These are phyloP conservation scores for Forbesichthys agassizii DNA, from an alignment of 2,113 vertebrate genomes.

Conservation along the genomic window DNA sequence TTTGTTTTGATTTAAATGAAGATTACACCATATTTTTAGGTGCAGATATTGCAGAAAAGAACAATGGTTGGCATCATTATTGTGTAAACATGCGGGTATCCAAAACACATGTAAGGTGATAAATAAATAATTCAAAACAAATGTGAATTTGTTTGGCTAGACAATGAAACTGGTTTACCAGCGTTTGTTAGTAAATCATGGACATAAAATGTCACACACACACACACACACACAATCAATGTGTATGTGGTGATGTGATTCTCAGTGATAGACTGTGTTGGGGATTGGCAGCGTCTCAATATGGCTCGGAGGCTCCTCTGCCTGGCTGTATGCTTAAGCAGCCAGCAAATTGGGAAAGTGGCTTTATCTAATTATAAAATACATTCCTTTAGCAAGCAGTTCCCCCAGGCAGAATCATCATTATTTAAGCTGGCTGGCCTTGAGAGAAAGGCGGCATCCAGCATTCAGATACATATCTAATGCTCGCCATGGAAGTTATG, in stretches of 20 bases:
- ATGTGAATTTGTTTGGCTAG: constrained; percentile 38
- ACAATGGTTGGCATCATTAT: constrained; percentile 20
- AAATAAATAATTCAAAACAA: constrained; percentile 32
- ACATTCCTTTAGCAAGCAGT: constrained; percentile 72
- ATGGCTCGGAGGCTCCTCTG: constrained; percentile 66
- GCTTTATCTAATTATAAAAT: constrained; percentile 80
- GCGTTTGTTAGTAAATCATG: constrained; percentile 36
- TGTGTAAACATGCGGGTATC: constrained; percentile 40
- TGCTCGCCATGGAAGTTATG: constrained; percentile 56
- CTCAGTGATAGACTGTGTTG: constrained; percentile 49
- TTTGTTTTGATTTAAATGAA: too few relatives aligned
- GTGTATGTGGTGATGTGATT: constrained; percentile 60
- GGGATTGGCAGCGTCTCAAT: constrained; percentile 68
- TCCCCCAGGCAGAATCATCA: constrained; percentile 73
- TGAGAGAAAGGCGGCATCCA: constrained; percentile 62
- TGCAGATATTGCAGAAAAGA: neutral
- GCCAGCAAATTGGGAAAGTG: constrained; percentile 78
- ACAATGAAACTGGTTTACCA: constrained; percentile 39
- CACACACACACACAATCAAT: constrained; percentile 41
- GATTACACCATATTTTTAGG: neutral
- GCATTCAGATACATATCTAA: constrained; percentile 74
- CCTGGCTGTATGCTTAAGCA: constrained; percentile 75
- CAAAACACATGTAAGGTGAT: constrained; percentile 38
- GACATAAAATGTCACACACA: constrained; percentile 40
- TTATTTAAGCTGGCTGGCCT: constrained; percentile 76